Conservation (phyloP, 2,113 vertebrate genomes). For the Macrotis lagotis region DNA sequence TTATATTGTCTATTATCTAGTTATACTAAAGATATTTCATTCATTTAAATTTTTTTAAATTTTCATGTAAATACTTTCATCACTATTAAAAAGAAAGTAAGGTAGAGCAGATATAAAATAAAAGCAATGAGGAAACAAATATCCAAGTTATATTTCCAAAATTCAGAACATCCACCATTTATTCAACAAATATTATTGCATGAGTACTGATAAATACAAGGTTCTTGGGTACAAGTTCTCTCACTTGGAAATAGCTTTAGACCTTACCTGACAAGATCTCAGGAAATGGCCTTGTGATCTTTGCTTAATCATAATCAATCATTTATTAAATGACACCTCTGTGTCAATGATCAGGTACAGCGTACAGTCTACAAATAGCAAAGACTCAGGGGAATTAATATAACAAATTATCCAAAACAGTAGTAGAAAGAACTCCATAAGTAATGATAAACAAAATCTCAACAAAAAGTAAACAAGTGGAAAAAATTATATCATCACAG, state of each 20-base stretch:
- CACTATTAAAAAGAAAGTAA: neutral
- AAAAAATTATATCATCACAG: neutral
- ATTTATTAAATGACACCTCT: no score
- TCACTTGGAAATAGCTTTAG: neutral
- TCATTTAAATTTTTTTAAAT: constrained; percentile 32
- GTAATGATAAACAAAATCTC: no score
- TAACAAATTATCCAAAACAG: no score
- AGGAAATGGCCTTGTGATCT: no score
- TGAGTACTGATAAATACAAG: neutral
- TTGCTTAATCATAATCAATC: no score
- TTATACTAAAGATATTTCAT: constrained; percentile 36
- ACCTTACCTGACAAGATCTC: no score
- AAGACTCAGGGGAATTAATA: no score
- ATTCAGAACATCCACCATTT: neutral
- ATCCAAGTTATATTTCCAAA: neutral
- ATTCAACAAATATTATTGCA: neutral
- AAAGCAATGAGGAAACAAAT: neutral
- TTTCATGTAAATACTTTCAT: constrained; percentile 42
- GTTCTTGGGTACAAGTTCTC: neutral
- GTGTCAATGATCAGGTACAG: no score
- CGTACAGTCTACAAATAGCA: no score
- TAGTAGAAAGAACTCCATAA: no score
- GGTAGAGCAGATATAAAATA: constrained; percentile 12
- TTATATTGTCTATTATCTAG: no score
- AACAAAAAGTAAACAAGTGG: neutral